Conservation (phyloP, 1,140 invertebrate species). For the Polypedilum pembai region DNA sequence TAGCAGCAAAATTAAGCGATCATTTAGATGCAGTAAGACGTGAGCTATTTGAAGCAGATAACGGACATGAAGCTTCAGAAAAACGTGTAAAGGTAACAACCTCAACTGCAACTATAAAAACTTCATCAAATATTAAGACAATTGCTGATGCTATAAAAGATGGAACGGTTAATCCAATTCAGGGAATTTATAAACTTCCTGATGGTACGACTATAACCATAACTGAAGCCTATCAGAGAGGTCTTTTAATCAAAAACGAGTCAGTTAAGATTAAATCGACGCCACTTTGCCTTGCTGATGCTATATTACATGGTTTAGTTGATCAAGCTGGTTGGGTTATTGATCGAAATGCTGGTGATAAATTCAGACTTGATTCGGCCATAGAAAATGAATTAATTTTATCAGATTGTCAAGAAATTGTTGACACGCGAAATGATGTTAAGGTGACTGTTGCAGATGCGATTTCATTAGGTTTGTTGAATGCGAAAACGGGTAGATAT, state of each 20-base stretch:
- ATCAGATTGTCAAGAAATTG: slow-evolving; percentile 66
- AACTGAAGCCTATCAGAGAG: slow-evolving; percentile 68
- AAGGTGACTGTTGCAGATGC: slow-evolving; percentile 78
- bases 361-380: slow-evolving; percentile 70
- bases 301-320: slow-evolving; percentile 71
- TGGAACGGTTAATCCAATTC: slow-evolving; percentile 69
- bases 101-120: slow-evolving; percentile 44
- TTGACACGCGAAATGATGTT: slow-evolving; percentile 65
- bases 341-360: slow-evolving; percentile 75
- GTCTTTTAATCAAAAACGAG: slow-evolving; percentile 63
- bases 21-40: slow-evolving; percentile 81
- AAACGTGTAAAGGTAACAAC: slow-evolving; percentile 73
- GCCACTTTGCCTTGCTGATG: slow-evolving; percentile 70
- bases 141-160: slow-evolving; percentile 71
- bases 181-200: slow-evolving; percentile 59
- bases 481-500: slow-evolving; percentile 70
- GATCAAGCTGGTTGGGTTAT: slow-evolving; percentile 69
- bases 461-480: slow-evolving; percentile 63
- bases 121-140: slow-evolving; percentile 37
- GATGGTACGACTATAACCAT: slow-evolving; percentile 63
- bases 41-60: slow-evolving; percentile 78
- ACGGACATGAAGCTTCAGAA: slow-evolving; percentile 58
- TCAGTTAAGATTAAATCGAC: slow-evolving; percentile 65
- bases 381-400: slow-evolving; percentile 68
- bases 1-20: slow-evolving; percentile 62